Evolutionary conservation across 2,888 invertebrate species (phyloP), one percentile per base, ranked within the genome.

Genomic region (Agriopis leucophaearia): DNA sequence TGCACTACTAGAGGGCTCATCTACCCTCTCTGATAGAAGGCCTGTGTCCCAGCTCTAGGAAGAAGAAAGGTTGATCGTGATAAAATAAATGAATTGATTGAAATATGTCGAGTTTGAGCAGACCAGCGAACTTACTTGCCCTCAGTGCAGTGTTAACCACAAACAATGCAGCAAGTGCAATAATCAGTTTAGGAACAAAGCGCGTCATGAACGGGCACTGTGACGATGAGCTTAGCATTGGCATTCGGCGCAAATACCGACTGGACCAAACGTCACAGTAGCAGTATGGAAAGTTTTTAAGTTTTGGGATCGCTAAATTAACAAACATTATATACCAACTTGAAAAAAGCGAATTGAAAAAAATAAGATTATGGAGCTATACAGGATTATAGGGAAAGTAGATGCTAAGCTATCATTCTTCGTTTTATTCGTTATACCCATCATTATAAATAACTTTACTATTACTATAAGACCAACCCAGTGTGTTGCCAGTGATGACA

Each of bases 151-250:
- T n/a, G 63, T 15, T 45, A 58, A 50, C 56, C 47, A 40, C 52
- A 44, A 54, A 66, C 62, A 63, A 63, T 62, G 18, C 38, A 44
- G 27, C 47, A 51, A 64, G 55, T 55, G 59, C 55, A 70, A 59
- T 66, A 69, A 62, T 65, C 69, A 57, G 63, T 64, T 70, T 52
- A 66, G 60, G 55, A 60, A 60, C 66, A 61, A 47, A 69, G 55
- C 59, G 42, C 70, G 42, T 63, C 66, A 64, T 56, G 60, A 45
- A 42, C 52, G 47, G 47, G 35, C 36, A 51, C 58, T 69, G 66
- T 66, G 65, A 59, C 59, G 59, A 50, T 45, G 55, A 69, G 74
- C 74, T 81, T 80, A 79, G 62, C 66, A 73, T 72, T 66, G 75
- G 72, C 75, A 74, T 69, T 77, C 74, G 47, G 40, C 36, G 52